phyloP scores from a whole-genome alignment of 2,113 vertebrate species.

The Noctilio leporinus region DNA sequence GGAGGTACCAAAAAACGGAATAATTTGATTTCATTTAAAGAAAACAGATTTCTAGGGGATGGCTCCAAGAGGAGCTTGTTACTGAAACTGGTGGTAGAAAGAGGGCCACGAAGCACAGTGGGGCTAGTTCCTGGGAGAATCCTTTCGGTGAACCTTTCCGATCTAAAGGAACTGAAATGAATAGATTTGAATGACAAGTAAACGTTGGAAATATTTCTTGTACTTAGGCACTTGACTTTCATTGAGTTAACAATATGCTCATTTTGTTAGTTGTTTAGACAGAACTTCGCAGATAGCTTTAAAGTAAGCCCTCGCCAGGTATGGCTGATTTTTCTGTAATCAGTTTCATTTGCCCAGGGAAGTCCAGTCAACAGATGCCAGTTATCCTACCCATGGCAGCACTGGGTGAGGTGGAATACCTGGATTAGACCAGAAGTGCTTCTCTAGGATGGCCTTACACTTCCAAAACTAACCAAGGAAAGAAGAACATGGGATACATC shows the following conservation, averaged over 20 bases:
- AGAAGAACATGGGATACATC: neutral
- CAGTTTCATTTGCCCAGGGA: neutral
- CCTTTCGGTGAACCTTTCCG: neutral
- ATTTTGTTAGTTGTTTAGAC: slow-evolving; percentile 17
- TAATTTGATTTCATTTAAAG: neutral
- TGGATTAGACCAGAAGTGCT: neutral
- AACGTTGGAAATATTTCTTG: neutral
- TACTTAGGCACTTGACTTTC: neutral
- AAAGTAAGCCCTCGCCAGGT: neutral
- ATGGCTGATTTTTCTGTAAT: neutral
- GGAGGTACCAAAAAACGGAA: neutral
- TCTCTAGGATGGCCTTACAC: neutral
- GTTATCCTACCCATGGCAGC: neutral
- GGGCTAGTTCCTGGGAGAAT: neutral
- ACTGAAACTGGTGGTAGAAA: neutral
- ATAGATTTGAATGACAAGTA: neutral
- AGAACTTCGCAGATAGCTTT: neutral
- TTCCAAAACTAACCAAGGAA: neutral
- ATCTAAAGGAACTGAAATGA: neutral
- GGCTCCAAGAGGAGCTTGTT: neutral
- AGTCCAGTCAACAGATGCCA: neutral
- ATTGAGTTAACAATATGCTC: neutral
- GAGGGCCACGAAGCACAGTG: neutral
- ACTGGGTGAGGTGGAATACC: neutral
- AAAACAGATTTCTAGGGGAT: neutral